These are phyloP conservation scores for Axinella damicornis DNA, from an alignment of 37 sponge, comb jelly and placozoan genomes.

Conservation along the genomic window DNA sequence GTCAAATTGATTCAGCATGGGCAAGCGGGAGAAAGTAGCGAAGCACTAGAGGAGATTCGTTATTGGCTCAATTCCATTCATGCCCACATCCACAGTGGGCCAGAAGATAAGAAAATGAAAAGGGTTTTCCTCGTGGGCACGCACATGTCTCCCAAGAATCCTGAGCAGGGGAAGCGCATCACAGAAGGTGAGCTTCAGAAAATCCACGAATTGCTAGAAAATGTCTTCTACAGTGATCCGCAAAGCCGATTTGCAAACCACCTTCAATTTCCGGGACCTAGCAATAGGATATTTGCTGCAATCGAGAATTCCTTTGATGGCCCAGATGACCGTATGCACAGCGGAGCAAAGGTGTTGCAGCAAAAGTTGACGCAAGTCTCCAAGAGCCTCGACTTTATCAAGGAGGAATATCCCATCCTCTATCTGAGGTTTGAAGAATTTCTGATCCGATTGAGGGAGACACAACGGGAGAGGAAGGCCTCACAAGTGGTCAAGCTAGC, in stretches of 20 bases:
- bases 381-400: conserved; percentile 14
- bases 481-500: neutral
- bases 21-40: neutral
- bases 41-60: conserved; percentile 24
- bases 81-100: conserved; percentile 47
- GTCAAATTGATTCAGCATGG: neutral
- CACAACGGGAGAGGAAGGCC: neutral
- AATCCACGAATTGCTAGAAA: conserved; percentile 8
- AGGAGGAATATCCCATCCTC: conserved; percentile 44
- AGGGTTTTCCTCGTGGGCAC: conserved; percentile 63
- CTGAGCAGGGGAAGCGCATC: neutral
- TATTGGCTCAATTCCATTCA: conserved; percentile 67
- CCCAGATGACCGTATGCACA: too few species aligned
- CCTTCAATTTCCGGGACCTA: conserved; percentile 5
- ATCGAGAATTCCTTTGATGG: too few species aligned
- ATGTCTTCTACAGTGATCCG: neutral
- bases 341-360: too few species aligned
- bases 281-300: neutral
- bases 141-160: conserved; percentile 23
- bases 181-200: conserved; percentile 19
- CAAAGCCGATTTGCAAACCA: conserved; percentile 7
- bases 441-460: too few species aligned
- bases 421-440: conserved; percentile 43
- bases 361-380: too few species aligned
- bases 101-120: neutral